A percentile compares a stretch with the other conserved stretches of the same genome.
Conservation (phyloP, 2,113 vertebrate species). For the Macroglossus sobrinus region DNA sequence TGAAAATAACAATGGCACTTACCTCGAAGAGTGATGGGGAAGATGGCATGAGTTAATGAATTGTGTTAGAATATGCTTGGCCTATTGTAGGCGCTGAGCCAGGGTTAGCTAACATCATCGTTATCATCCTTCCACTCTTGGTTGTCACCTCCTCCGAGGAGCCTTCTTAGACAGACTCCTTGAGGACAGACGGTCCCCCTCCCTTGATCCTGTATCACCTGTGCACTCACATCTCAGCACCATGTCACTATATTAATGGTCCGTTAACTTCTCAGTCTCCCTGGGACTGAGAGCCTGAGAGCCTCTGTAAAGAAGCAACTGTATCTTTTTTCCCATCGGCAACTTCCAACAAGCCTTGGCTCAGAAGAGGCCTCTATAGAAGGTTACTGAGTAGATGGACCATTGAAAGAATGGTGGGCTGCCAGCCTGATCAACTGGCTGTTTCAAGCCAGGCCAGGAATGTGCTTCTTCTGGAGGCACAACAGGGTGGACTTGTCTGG, state of each 20-base stretch:
- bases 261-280: neutral
- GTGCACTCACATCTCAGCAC: neutral
- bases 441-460: too few relatives aligned
- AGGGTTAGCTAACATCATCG: accelerated
- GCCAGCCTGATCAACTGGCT: neutral
- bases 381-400: neutral
- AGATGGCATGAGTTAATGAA: accelerated
- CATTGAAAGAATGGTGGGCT: neutral
- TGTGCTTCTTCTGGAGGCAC: neutral
- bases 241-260: neutral
- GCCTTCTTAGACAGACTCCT: neutral
- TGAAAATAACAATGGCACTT: neutral
- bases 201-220: neutral
- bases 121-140: neutral
- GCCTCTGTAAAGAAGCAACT: neutral
- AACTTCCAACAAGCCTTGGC: neutral
- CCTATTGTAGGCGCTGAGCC: accelerated
- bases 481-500: neutral
- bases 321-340: neutral
- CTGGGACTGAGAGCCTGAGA: neutral
- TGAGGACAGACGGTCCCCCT: neutral
- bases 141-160: neutral
- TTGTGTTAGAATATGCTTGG: neutral
- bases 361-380: accelerated
- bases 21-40: accelerated